Evolutionary conservation across 1,140 invertebrate genomes (phyloP), one percentile per base, ranked within the genome.

Genomic region (Drosophila subpulchrella): DNA sequence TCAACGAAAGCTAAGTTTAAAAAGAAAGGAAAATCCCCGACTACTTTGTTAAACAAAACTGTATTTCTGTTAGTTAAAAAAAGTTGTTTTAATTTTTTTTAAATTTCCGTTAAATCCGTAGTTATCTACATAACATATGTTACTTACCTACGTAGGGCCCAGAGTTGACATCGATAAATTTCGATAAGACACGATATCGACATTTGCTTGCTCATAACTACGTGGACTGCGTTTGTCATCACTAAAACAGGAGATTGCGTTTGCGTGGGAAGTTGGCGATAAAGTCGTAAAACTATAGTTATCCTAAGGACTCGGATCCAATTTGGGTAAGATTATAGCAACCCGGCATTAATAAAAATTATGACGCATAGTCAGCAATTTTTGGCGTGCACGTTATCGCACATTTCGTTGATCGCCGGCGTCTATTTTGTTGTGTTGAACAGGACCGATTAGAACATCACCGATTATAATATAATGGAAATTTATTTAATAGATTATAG

Each of bases 401-500:
- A 7, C 42, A 17, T 47, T 44, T n/a, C 30, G 30, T 11, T 41
- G 7, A 10, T 30, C 20, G 59, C 63, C 46, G 63, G 59, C 63
- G 63, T 65, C 30, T 27, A 38, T 65, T 24, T 42, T 51, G 24
- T 11, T 13, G 58, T 4, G 15, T 55, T 27, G 32, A 13, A n/a
- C 17, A n/a, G 4, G 24, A 24, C n/a, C 39, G 56, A 51, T 61
- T 61, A 61, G 24, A 58, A n/a, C 17, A 36, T 13, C 38, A 3
- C n/a, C 41, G 36, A 74, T 61, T 73, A 50, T 39, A 12, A 51
- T 15, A 7, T 34, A 55, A 47, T 65, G 65, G 65, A 68, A 68
- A 68, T 44, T 65, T 68, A 68, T 68, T 66, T 44, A 66, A 41
- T 66, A 65, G 48, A 65, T 34, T 63, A 30, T 57, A 51, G 61